These are phyloP conservation scores for Echinops telfairi DNA, from an alignment of 2,113 vertebrate species.

Conservation along the genomic window DNA sequence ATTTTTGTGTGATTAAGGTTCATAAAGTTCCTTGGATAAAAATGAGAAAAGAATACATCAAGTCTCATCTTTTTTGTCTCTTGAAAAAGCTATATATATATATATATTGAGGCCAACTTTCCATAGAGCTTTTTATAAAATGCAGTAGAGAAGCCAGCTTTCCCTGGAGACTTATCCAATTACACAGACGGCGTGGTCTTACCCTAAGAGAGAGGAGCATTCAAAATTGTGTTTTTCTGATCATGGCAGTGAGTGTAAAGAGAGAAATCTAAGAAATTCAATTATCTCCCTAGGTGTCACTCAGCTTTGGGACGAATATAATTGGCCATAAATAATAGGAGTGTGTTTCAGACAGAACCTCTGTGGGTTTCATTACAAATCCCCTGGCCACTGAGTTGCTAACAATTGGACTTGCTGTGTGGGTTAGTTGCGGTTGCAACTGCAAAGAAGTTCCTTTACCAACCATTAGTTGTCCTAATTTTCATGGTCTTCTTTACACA, in stretches of 20 bases:
- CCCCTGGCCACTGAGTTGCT: constrained; percentile 73
- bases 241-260: constrained; percentile 82
- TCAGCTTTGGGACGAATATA: constrained; percentile 77
- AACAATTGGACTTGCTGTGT: constrained; percentile 24
- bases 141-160: constrained; percentile 75
- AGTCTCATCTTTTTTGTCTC: constrained; percentile 79
- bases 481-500: constrained; percentile 63
- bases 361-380: constrained; percentile 82
- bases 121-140: constrained; percentile 82
- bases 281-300: constrained; percentile 83
- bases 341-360: constrained; percentile 75
- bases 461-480: constrained; percentile 56
- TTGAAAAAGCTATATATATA: constrained; percentile 69
- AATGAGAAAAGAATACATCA: constrained; percentile 75
- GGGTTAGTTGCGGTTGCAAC: constrained; percentile 26
- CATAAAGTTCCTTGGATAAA: constrained; percentile 74
- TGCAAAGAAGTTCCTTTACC: constrained; percentile 45
- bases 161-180: constrained; percentile 86
- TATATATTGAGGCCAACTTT: constrained; percentile 80
- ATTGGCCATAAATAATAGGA: constrained; percentile 83
- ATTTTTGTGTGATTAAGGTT: constrained; percentile 63
- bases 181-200: constrained; percentile 80
- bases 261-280: constrained; percentile 83
- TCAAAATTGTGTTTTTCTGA: constrained; percentile 85
- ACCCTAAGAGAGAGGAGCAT: constrained; percentile 82